phyloP scores from a whole-genome alignment of 2,113 vertebrate species.

The Chrysemys picta region DNA sequence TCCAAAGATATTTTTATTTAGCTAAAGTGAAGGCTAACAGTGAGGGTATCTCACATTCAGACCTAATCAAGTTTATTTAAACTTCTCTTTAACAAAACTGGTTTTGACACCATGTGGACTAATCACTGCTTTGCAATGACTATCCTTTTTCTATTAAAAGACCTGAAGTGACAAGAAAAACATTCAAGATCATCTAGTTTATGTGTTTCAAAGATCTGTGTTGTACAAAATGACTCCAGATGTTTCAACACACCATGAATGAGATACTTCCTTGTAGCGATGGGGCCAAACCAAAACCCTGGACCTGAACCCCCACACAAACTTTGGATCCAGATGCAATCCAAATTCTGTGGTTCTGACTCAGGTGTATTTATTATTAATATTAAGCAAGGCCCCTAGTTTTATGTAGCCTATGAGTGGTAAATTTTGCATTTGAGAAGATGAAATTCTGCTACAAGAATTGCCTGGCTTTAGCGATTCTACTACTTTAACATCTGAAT shows the following conservation, averaged over 20 bases:
- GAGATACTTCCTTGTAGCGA: not conserved
- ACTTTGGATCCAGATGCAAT: not conserved
- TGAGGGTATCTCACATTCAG: fast-evolving
- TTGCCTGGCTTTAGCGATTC: not conserved
- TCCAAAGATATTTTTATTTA: not conserved
- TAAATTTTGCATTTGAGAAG: not conserved
- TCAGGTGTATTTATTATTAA: not conserved
- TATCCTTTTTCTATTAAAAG: fast-evolving
- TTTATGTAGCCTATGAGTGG: not conserved
- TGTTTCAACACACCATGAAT: not conserved
- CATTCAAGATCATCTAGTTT: not conserved
- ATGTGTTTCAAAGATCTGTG: not conserved
- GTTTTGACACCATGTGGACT: not conserved
- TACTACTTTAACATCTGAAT: not conserved
- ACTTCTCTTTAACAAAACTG: not conserved
- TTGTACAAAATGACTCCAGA: not conserved
- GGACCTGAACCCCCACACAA: not conserved
- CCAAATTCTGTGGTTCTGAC: not conserved
- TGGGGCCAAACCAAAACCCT: not conserved
- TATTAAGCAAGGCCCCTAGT: not conserved
- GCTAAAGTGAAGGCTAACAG: not conserved
- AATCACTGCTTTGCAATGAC: not conserved
- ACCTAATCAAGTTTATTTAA: fast-evolving
- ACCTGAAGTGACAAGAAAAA: not conserved
- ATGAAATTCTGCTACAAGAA: not conserved